Evolutionary conservation across 35 echinoderm and acorn worm species (phyloP).

Genomic region (Chiridota heheva): DNA sequence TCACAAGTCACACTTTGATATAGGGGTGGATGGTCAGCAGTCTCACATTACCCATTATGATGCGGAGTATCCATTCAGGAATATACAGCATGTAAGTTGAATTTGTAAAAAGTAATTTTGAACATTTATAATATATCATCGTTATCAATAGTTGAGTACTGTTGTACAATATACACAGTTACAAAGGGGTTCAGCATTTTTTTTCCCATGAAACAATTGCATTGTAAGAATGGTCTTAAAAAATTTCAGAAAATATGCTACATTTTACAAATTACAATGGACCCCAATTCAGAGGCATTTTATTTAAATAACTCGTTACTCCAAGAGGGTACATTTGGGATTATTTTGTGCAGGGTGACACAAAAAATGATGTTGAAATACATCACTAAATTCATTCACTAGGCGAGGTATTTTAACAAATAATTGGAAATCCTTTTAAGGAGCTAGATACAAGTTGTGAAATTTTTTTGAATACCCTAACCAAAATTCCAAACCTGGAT

Average conservation of each 20-base stretch:
- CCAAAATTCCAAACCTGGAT: too few species aligned
- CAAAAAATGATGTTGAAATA: too few species aligned
- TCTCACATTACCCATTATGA: conserved; percentile 58
- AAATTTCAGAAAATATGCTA: neutral
- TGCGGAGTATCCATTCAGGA: conserved; percentile 39
- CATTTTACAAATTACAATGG: neutral
- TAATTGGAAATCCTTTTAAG: too few species aligned
- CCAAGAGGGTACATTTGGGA: too few species aligned
- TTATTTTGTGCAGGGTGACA: too few species aligned
- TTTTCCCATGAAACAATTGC: neutral
- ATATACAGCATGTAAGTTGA: conserved; percentile 73
- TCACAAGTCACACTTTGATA: conserved; percentile 91
- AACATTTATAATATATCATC: neutral
- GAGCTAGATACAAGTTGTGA: too few species aligned
- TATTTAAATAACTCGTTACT: too few species aligned
- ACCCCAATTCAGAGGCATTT: too few species aligned
- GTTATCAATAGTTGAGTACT: neutral
- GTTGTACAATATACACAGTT: neutral
- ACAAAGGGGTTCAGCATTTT: neutral
- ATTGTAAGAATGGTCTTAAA: neutral
- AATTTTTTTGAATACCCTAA: too few species aligned
- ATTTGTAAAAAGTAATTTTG: neutral
- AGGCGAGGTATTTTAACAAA: too few species aligned
- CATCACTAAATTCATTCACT: too few species aligned
- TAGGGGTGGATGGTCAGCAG: conserved; percentile 59